Evolutionary conservation across 2,888 invertebrate species (phyloP).

Genomic region (Chouioia cunea): DNA sequence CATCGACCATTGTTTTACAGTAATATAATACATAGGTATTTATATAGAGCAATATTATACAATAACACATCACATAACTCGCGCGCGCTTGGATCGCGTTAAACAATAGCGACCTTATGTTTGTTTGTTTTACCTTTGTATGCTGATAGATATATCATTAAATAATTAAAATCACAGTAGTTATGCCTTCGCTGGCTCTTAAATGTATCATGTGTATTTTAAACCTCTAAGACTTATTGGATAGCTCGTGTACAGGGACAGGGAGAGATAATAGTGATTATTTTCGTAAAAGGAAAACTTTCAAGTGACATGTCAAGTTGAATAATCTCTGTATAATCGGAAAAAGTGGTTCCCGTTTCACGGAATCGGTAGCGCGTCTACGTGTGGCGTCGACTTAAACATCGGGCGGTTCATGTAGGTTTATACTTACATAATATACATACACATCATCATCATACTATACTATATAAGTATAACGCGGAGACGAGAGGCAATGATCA

Average conservation of each 20-base stretch:
- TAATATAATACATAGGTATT: constrained; percentile 69
- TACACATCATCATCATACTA: constrained; percentile 3
- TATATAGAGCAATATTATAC: constrained; percentile 68
- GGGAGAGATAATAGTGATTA: constrained; percentile 48
- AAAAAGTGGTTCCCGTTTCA: not conserved
- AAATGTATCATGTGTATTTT: constrained; percentile 63
- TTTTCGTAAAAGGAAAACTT: constrained; percentile 33
- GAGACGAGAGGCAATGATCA: constrained; percentile 17
- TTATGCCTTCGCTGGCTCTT: constrained; percentile 68
- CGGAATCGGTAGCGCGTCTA: constrained; percentile 11
- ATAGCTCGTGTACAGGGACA: constrained; percentile 62
- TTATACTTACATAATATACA: constrained; percentile 42
- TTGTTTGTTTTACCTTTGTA: constrained; percentile 51
- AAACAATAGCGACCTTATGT: constrained; percentile 57
- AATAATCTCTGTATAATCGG: constrained; percentile 11
- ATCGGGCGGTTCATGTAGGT: constrained; percentile 23
- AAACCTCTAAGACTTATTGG: constrained; percentile 59
- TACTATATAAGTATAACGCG: constrained; percentile 42
- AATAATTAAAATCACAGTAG: constrained; percentile 70
- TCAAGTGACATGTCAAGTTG: constrained; percentile 35
- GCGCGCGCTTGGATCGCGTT: constrained; percentile 57
- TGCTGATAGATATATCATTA: constrained; percentile 59
- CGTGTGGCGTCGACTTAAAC: constrained; percentile 3
- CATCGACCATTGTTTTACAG: constrained; percentile 64
- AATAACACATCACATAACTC: constrained; percentile 68